phyloP scores from a whole-genome alignment of 2,888 invertebrate species.

The Drosophila niveifrons region DNA sequence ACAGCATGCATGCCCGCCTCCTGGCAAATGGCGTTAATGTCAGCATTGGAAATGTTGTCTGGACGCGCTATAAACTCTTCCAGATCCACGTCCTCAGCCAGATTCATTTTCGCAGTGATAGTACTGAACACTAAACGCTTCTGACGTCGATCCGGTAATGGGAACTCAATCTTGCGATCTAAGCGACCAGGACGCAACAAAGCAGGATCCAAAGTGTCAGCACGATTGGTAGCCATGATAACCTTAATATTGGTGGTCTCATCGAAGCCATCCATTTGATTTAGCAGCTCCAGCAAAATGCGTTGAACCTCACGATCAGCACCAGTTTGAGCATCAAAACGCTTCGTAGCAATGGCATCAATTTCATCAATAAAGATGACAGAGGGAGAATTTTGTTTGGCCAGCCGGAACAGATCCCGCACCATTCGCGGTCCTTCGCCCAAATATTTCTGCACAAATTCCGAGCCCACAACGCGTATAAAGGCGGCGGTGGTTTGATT shows the following conservation, averaged over 20 bases:
- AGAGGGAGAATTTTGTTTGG: constrained; percentile 99
- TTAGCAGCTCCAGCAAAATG: constrained; percentile 97
- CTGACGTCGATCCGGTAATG: constrained; percentile 94
- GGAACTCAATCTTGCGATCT: constrained; percentile 99
- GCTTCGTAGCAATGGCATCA: constrained; percentile 99
- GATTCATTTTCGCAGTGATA: constrained; percentile 98
- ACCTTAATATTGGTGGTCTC: constrained; percentile 99
- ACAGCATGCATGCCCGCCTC: constrained; percentile 99
- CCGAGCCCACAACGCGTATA: constrained; percentile 99
- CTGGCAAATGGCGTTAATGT: constrained; percentile 99
- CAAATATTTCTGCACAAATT: constrained; percentile 99
- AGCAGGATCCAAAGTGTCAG: constrained; percentile 99
- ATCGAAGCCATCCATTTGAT: constrained; percentile 99
- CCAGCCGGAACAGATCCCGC: constrained; percentile 98
- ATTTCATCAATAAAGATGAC: constrained; percentile 99
- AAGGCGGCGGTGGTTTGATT: constrained; percentile 99
- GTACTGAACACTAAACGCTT: constrained; percentile 99
- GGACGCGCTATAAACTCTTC: constrained; percentile 99
- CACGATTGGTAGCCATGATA: constrained; percentile 98
- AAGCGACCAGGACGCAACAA: constrained; percentile 90
- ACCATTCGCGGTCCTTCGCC: constrained; percentile 99
- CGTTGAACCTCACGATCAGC: constrained; percentile 99
- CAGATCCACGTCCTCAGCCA: constrained; percentile 98
- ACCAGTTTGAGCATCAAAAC: constrained; percentile 99
- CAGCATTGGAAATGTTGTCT: constrained; percentile 99